Evolutionary conservation across 1,140 invertebrate species (phyloP), one percentile per base, ranked within the genome.

Genomic region (Oreohelix idahoensis): DNA sequence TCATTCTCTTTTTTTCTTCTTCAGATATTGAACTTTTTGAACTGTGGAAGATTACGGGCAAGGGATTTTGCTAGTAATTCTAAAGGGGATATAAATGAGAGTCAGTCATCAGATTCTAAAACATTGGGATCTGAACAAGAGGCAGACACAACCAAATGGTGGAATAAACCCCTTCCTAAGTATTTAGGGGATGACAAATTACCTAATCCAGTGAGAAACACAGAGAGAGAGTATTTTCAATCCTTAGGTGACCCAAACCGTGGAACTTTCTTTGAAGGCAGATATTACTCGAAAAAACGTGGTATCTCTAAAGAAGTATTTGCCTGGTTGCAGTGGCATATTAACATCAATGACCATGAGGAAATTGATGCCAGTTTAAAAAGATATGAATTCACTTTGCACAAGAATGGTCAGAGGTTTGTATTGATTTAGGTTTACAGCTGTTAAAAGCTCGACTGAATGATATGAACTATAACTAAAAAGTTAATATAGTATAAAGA

Each of bases 181-280:
- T 15, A 26, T 29, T 39, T 74, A 1, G 1, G 35, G 17, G 75
- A 26, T n/a, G 39, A 77, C 13, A 10, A 77, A 53, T 29, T 77
- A 35, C 75, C 75, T 35, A 53, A 77, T 42, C 78, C 78, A 26
- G 78, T 79, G 20, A 63, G 78, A 79, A 69, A 79, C 23, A 79
- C 78, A 35, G 78, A 79, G 29, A 35, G 58, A 29, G 78, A 79
- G 38, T 79, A 79, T 69, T 79, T 66, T 69, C 4, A 79, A 36
- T 35, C 32, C 20, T 0, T 8, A 15, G 2, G 1, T 17, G 49
- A 79, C 32, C 78, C 78, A 26, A 42, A 79, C 11, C 11, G 49
- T 20, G 32, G 35, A 38, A 36, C 20, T 38, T 32, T 36, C 23
- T 79, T 79, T 66, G 78, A 69, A 13, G 17, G 35, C 32, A 35